Evolutionary conservation across 1,140 invertebrate genomes (phyloP), one percentile per base, ranked within the genome.

Genomic region (Teleogryllus occipitalis): DNA sequence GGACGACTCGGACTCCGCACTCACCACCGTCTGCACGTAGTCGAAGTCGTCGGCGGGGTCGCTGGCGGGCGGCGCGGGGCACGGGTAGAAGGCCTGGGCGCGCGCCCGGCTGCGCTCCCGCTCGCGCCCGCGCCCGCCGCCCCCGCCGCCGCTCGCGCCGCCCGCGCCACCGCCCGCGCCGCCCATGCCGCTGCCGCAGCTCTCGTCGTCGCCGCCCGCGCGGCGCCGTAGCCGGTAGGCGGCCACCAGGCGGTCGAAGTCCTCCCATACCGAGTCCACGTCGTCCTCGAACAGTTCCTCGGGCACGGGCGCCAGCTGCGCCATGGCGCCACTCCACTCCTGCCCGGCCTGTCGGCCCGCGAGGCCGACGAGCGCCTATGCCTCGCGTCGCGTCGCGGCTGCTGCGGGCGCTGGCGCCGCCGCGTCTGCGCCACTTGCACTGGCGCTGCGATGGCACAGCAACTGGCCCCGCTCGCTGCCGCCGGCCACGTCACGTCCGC

Each of bases 81-180:
- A 91, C 15, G 91, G 91, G 85, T 92, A 92, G 84, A 92, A 92
- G 18, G 90, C 87, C 85, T 76, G 48, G 47, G 47, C 81, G 73
- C 78, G 79, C 80, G 21, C 74, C 47, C 27, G 73, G 54, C 78
- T 39, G 54, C 39, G 78, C 65, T 48, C 75, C n/a, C 75, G 18
- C 76, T 80, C 54, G 39, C 65, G 77, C 77, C 1, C 47, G 15
- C n/a, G 8, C n/a, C 78, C 47, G n/a, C 81, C 78, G 27, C 27
- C 27, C 27, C 27, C 27, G 27, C 27, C 65, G 80, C 75, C 8
- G 80, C 65, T 22, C 27, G 47, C 78, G 76, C 74, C 22, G 15
- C 76, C 21, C 75, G 79, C 27, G 27, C 1, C n/a, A 39, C 27
- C 27, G 27, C 27, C 27, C 27, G 14, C 79, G 79, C 76, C 73